phyloP scores from a whole-genome alignment of 2,113 vertebrate genomes.

The Oreocharis arfaki region DNA sequence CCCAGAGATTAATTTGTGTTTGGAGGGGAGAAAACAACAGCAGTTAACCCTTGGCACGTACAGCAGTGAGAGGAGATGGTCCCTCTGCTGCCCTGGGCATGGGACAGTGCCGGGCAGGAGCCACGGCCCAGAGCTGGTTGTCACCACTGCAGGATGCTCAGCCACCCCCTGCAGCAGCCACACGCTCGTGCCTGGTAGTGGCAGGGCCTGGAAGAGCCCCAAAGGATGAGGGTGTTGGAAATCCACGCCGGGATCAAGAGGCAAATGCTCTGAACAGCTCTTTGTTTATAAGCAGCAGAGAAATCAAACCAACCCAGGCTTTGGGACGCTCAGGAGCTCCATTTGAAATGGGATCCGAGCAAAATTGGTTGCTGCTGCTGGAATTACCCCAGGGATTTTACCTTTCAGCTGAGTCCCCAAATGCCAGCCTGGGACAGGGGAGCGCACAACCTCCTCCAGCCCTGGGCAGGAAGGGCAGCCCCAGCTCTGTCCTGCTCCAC shows the following conservation, averaged over 20 bases:
- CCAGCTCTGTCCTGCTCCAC: not conserved
- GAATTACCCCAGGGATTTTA: not conserved
- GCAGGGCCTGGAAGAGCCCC: not conserved
- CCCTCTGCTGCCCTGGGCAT: accelerated
- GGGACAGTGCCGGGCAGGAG: not conserved
- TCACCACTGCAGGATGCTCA: not conserved
- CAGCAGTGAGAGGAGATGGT: not conserved
- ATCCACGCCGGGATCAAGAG: not conserved
- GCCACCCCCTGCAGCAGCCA: not conserved
- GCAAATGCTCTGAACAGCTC: not conserved
- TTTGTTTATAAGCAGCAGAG: not conserved
- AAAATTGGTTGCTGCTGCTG: not conserved
- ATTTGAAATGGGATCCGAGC: not conserved
- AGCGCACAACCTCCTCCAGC: not conserved
- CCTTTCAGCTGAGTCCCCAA: not conserved
- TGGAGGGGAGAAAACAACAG: not conserved
- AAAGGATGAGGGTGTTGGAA: not conserved
- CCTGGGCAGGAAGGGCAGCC: not conserved
- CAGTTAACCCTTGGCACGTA: not conserved
- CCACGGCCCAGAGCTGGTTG: not conserved
- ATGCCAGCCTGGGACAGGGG: not conserved
- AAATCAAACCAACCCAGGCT: not conserved
- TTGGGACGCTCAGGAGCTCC: not conserved
- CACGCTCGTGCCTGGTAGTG: not conserved
- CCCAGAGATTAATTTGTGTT: constrained; percentile 6